Percentiles rank a stretch among this genome's conserved stretches.
phyloP scores from a whole-genome alignment of 2,113 vertebrate genomes.

The Xenopus borealis region DNA sequence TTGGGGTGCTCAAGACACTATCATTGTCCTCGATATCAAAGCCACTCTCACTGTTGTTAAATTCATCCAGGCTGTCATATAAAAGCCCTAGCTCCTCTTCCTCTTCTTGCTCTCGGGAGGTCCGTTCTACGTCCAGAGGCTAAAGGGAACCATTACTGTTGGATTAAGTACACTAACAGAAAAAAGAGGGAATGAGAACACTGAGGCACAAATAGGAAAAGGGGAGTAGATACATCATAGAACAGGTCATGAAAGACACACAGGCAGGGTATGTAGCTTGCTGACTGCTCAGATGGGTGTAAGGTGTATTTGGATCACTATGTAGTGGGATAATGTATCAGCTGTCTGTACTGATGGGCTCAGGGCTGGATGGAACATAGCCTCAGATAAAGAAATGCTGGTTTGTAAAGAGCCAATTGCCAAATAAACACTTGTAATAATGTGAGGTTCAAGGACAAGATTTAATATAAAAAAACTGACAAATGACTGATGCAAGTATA shows the following conservation, averaged over 20 bases:
- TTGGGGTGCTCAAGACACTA: constrained; percentile 89
- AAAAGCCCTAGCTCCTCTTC: constrained; percentile 88
- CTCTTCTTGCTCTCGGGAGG: constrained; percentile 76
- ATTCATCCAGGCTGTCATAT: constrained; percentile 90
- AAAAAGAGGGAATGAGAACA: neutral
- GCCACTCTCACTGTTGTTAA: constrained; percentile 91
- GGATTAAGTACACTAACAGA: no score
- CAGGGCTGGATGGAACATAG: no score
- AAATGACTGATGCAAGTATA: no score
- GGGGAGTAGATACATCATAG: neutral
- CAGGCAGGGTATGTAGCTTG: neutral
- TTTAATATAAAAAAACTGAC: no score
- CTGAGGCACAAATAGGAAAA: neutral
- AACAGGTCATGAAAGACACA: neutral
- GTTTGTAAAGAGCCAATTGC: no score
- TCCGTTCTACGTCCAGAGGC: constrained; percentile 82
- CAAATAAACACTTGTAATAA: no score
- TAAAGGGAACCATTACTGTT: constrained; percentile 56
- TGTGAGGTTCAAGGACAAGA: no score
- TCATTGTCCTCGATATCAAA: constrained; percentile 89
- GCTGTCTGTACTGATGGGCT: no score
- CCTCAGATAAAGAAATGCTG: no score
- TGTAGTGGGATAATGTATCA: no score
- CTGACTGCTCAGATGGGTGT: no score
- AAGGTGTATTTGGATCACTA: no score